Percentiles rank a stretch among this genome's conserved stretches.
Conservation (phyloP, 1,140 invertebrate genomes). For the Anadara kagoshimensis region DNA sequence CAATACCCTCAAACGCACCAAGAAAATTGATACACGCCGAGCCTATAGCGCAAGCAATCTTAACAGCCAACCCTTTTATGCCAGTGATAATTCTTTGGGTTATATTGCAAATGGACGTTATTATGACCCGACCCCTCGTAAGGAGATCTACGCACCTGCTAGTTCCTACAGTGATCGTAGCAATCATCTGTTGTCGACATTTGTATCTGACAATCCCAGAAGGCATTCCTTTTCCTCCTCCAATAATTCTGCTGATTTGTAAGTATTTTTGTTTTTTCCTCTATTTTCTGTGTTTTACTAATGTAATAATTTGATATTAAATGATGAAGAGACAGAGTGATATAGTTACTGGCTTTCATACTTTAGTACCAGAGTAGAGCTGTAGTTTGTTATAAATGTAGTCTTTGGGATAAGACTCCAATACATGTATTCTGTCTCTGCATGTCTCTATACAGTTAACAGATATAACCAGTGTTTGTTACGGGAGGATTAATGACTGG, state of each 20-base stretch:
- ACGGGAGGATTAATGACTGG: no score
- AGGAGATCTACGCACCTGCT: conserved; percentile 64
- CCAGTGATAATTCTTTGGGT: conserved; percentile 45
- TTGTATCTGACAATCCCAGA: conserved; percentile 47
- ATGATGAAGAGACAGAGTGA: not conserved
- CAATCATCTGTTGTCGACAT: conserved; percentile 63
- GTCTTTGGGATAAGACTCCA: not conserved
- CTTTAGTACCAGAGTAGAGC: no score
- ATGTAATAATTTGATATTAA: not conserved
- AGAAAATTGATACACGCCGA: conserved; percentile 29
- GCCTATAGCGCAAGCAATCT: conserved; percentile 37
- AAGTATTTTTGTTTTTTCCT: conserved; percentile 16
- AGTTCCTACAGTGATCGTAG: conserved; percentile 68
- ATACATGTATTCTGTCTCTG: not conserved
- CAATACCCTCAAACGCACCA: conserved; percentile 29
- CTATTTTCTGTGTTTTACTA: not conserved
- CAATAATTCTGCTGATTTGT: conserved; percentile 16
- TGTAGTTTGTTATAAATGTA: not conserved
- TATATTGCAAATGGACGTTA: conserved; percentile 66
- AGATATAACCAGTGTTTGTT: no score
- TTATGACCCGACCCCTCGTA: conserved; percentile 57
- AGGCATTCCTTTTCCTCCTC: conserved; percentile 44
- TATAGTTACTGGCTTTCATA: not conserved
- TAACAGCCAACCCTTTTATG: conserved; percentile 22
- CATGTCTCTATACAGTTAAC: no score